Percentiles rank a stretch among this genome's conserved stretches.
Evolutionary conservation across 2,113 vertebrate genomes (phyloP).

Genomic region (Gasterosteus aculeatus): DNA sequence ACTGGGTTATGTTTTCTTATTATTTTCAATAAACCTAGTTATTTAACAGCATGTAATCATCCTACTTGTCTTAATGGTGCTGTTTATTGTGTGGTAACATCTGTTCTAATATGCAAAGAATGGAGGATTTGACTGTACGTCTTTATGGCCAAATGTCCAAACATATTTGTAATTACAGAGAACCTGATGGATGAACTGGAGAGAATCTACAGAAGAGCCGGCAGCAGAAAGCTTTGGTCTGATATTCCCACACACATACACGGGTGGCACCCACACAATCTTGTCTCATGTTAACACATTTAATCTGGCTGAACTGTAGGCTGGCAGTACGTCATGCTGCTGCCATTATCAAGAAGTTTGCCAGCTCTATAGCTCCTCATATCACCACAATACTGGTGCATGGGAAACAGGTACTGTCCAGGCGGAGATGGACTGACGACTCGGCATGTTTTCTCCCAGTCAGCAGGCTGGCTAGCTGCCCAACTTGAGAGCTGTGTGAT

Average conservation of each 20-base stretch:
- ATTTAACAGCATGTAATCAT: background rate
- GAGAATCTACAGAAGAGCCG: constrained; percentile 94
- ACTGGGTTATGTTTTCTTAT: no score
- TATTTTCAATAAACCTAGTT: no score
- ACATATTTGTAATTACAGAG: constrained; percentile 78
- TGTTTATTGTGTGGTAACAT: background rate
- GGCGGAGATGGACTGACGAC: constrained; percentile 21
- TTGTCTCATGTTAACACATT: constrained; percentile 8
- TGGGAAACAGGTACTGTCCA: constrained; percentile 94
- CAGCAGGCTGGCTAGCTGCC: constrained; percentile 39
- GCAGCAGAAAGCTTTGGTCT: constrained; percentile 97
- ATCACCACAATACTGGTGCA: constrained; percentile 97
- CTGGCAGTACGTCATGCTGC: constrained; percentile 92
- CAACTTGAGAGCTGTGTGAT: constrained; percentile 48
- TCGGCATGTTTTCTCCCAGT: constrained; percentile 71
- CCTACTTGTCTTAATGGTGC: background rate
- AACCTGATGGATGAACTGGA: constrained; percentile 90
- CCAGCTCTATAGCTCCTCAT: constrained; percentile 95
- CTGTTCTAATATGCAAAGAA: background rate
- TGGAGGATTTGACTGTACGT: background rate
- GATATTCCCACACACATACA: constrained; percentile 67
- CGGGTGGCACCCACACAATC: background rate
- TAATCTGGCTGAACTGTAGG: constrained; percentile 77
- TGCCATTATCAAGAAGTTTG: constrained; percentile 90
- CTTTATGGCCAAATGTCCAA: background rate